These are phyloP conservation scores for Solenopsis fugax DNA, from an alignment of 1,140 invertebrate genomes.

Conservation along the genomic window DNA sequence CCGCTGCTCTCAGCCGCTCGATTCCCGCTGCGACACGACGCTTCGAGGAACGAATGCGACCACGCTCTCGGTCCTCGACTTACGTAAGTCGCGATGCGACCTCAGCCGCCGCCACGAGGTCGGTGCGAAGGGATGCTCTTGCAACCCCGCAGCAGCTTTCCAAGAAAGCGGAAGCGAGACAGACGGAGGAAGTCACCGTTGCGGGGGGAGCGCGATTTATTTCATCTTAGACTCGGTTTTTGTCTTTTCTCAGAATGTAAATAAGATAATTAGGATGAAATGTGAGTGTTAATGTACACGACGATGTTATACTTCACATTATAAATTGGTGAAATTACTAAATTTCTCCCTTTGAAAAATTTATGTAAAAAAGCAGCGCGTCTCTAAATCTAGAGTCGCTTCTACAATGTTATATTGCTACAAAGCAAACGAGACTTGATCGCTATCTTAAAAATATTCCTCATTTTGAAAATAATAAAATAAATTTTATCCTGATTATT, in stretches of 20 bases:
- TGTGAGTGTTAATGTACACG: not conserved
- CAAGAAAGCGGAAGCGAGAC: not conserved
- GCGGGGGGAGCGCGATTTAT: not conserved
- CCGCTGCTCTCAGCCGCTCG: constrained; percentile 54
- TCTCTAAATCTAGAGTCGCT: not conserved
- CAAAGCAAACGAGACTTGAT: not conserved
- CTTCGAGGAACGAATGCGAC: constrained; percentile 45
- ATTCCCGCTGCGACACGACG: constrained; percentile 55
- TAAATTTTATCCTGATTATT: not conserved
- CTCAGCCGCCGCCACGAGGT: not conserved
- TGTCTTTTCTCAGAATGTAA: not conserved
- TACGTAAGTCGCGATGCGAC: constrained; percentile 47
- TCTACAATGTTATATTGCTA: not conserved
- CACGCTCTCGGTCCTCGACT: constrained; percentile 54
- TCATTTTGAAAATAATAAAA: not conserved
- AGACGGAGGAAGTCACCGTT: not conserved
- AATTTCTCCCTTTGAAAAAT: not conserved
- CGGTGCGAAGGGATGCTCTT: constrained; percentile 13
- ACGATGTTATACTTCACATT: not conserved
- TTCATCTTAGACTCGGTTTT: not conserved
- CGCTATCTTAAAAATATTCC: not conserved
- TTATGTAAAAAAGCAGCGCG: not conserved
- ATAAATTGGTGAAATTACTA: not conserved
- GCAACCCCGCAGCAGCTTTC: not conserved
- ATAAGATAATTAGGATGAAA: not conserved